Evolutionary conservation across 1,140 invertebrate genomes (phyloP).

Genomic region (Octopus bimaculoides): DNA sequence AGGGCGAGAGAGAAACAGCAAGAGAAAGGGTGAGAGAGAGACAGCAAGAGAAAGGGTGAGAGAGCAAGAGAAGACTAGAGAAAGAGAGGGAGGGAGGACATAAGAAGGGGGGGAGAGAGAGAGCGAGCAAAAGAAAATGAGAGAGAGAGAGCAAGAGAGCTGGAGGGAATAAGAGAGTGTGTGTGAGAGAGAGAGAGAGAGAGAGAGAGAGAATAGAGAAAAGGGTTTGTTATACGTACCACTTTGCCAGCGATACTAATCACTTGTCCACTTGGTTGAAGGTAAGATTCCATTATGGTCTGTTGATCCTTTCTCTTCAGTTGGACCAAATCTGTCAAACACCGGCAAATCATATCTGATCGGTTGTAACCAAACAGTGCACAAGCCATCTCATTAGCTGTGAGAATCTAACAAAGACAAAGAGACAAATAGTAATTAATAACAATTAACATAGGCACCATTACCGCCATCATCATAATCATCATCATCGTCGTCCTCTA

Average conservation of each 20-base stretch:
- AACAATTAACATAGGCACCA: conserved; percentile 1
- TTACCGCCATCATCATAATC: neutral
- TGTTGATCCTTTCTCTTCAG: conserved; percentile 59
- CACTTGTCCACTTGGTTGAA: conserved; percentile 61
- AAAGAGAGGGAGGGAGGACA: no score
- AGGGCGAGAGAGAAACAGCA: no score
- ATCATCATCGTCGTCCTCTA: neutral
- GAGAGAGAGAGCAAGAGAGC: no score
- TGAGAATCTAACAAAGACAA: conserved; percentile 61
- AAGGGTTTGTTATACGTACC: conserved; percentile 35
- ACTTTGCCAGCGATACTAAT: conserved; percentile 66
- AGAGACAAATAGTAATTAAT: neutral
- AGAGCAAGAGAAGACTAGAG: no score
- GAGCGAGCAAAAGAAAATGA: no score
- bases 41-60: no score
- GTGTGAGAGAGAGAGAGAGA: no score
- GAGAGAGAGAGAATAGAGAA: no score
- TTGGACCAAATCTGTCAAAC: conserved; percentile 62
- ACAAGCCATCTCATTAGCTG: conserved; percentile 63
- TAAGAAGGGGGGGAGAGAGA: no score
- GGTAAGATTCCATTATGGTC: conserved; percentile 62
- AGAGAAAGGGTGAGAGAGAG: no score
- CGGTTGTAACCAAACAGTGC: conserved; percentile 64
- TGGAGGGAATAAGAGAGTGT: no score
- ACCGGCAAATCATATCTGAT: conserved; percentile 61